A percentile compares a stretch with the other conserved stretches of the same genome.
Evolutionary conservation across 1,140 invertebrate species (phyloP).

Genomic region (Brachionus plicatilis): DNA sequence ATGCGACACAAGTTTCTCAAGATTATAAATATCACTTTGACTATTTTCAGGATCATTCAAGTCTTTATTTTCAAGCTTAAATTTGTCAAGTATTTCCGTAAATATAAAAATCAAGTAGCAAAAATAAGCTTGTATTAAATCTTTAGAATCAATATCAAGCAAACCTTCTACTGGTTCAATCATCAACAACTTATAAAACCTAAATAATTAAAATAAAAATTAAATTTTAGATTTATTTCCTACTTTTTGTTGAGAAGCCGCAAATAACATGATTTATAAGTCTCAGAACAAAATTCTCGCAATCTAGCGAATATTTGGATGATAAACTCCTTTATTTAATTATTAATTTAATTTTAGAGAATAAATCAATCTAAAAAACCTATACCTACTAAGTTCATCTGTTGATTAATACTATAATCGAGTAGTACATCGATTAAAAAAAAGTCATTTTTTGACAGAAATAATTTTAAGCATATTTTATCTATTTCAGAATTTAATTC

Average conservation of each 20-base stretch:
- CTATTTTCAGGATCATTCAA: constrained; percentile 2
- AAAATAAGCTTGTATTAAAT: background rate
- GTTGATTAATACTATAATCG: background rate
- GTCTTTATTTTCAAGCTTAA: background rate
- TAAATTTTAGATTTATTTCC: background rate
- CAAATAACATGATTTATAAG: constrained; percentile 11
- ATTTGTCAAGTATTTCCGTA: background rate
- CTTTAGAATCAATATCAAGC: background rate
- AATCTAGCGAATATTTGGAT: background rate
- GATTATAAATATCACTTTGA: background rate
- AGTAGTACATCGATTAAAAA: background rate
- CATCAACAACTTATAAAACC: constrained; percentile 3
- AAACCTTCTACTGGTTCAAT: background rate
- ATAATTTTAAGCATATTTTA: constrained; percentile 20
- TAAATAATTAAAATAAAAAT: background rate
- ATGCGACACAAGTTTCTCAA: background rate
- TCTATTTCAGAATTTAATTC: background rate
- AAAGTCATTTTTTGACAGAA: background rate
- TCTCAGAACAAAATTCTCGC: background rate
- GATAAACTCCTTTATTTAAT: background rate
- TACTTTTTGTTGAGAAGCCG: constrained; percentile 15
- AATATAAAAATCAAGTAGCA: constrained; percentile 5
- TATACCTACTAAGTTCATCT: constrained; percentile 24
- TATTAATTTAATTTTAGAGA: background rate
- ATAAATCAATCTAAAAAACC: background rate